Base-by-base conservation (phyloP, 1,140 invertebrate species). In the Cephus cinctus region DNA sequence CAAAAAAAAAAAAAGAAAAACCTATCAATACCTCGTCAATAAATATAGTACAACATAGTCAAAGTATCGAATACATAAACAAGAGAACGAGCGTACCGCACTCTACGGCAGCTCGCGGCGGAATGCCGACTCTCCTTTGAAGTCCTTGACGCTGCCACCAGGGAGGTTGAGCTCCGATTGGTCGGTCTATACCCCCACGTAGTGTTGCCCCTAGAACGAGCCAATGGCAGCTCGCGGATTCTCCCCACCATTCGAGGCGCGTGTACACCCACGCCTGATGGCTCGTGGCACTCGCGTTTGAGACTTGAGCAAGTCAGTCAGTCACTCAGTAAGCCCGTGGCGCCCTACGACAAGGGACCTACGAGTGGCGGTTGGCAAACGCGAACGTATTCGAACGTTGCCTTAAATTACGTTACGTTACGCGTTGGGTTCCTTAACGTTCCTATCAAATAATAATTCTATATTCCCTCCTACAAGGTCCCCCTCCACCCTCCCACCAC, bases 201-300 rank as follows among this genome's bases (percentile, higher is more conserved):
- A 32, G 35, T 34, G 41, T 47, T 41, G 36, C 48, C 40, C 39
- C 21, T 36, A 41, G 38, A 15, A 3, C 14, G 22, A 16, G 40
- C 71, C 67, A 72, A 73, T 63, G 9, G 32, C n/a, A 27, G 20
- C 8, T n/a, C 8, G 19, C 25, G 3, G 3, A 9, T 14, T 14
- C n/a, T 41, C 51, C 41, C 21, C 54, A 41, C 56, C 47, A 6
- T 35, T 12, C 18, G 38, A 9, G 14, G 3, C 36, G 69, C 69
- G 72, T 71, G 70, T 67, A 67, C 72, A 73, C 71, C 72, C 72
- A 73, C 72, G 71, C 69, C 63, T 56, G 54, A 52, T 52, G 53
- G 53, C 56, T 59, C 54, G 1, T 11, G 35, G n/a, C 16, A 8
- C 35, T 16, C 2, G 12, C 11, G 2, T n/a, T n/a, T n/a, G n/a